Percentiles rank a stretch among this genome's conserved stretches.
phyloP scores from a whole-genome alignment of 35 echinoderm and acorn worm genomes.

The Anneissia japonica region DNA sequence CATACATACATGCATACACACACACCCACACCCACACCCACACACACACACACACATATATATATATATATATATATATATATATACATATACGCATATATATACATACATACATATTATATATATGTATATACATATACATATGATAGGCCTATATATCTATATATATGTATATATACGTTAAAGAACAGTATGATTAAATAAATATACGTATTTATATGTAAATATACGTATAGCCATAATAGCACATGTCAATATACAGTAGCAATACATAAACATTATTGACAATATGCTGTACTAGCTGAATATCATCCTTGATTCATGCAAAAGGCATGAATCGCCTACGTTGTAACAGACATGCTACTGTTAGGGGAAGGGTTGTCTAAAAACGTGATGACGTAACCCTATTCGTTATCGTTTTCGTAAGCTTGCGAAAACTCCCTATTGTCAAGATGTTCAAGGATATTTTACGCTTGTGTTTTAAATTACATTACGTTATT shows the following conservation, averaged over 20 bases:
- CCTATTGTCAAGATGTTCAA: no score
- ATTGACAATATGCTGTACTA: no score
- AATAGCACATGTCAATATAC: neutral
- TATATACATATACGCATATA: neutral
- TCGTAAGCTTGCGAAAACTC: no score
- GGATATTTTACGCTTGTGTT: no score
- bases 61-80: conserved; percentile 3
- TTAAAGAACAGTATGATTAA: neutral
- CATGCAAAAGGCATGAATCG: no score
- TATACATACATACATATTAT: neutral
- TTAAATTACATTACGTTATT: no score
- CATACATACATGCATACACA: neutral
- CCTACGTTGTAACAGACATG: no score
- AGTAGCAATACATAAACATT: no score
- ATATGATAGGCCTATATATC: neutral
- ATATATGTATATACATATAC: neutral
- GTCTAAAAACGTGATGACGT: no score
- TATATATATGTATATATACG: neutral
- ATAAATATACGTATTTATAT: neutral
- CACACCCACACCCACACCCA: neutral
- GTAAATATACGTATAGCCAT: neutral
- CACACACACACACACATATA: neutral
- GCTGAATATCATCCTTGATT: no score
- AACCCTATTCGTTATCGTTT: no score
- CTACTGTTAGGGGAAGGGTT: no score